Evolutionary conservation across 1,140 invertebrate species (phyloP).

Genomic region (Drosophila seguyi): DNA sequence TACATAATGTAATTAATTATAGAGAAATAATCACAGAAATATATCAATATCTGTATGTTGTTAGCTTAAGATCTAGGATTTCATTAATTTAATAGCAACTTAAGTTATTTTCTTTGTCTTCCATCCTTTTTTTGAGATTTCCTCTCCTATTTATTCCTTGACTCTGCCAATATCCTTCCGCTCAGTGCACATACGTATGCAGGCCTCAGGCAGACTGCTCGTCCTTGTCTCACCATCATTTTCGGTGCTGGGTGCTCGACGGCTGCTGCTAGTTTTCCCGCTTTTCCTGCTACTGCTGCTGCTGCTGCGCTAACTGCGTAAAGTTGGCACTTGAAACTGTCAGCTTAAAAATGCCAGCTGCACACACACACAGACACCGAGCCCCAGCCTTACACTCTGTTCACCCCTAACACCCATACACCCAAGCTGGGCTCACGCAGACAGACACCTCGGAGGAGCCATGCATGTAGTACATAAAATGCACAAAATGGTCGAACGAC

Average conservation of each 20-base stretch:
- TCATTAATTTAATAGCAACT: not conserved
- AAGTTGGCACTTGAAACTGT: conserved; percentile 83
- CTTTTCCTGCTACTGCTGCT: conserved; percentile 32
- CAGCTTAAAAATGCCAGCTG: conserved; percentile 82
- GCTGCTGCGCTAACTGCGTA: conserved; percentile 77
- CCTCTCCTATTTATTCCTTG: not conserved
- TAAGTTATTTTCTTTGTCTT: not conserved
- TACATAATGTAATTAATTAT: too few relatives aligned
- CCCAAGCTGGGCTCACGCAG: not conserved
- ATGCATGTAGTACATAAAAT: conserved; percentile 76
- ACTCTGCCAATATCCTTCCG: conserved; percentile 2
- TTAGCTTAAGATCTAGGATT: not conserved
- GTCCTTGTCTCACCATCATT: conserved; percentile 76
- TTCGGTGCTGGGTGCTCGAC: conserved; percentile 63
- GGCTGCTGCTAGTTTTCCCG: conserved; percentile 34
- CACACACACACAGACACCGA: conserved; percentile 56
- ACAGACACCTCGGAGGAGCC: conserved; percentile 27
- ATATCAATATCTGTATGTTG: too few relatives aligned
- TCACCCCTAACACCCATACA: conserved; percentile 11
- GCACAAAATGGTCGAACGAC: conserved; percentile 77
- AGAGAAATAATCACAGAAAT: too few relatives aligned
- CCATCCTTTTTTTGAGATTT: too few relatives aligned
- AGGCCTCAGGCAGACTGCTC: conserved; percentile 27
- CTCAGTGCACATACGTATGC: conserved; percentile 35
- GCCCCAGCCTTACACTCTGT: not conserved